Evolutionary conservation across 2,797 vertebrate species (phyloP).

Genomic region (Periophthalmus magnuspinnatus): DNA sequence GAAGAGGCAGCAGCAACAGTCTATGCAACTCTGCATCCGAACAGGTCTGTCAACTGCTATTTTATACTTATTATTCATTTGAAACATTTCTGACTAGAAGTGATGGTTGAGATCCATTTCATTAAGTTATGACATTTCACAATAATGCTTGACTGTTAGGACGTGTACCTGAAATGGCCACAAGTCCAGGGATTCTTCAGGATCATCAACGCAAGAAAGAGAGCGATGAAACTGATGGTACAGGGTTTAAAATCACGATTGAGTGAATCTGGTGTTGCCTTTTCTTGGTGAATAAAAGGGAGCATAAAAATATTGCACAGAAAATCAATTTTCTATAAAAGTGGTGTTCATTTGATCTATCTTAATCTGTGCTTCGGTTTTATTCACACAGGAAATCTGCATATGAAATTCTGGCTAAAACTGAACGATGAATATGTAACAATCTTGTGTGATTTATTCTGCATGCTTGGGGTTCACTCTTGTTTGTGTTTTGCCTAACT

Average conservation of each 20-base stretch:
- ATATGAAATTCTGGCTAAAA: neutral
- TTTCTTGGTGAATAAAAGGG: slow-evolving; percentile 7
- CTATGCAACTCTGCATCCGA: slow-evolving; percentile 89
- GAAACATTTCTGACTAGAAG: neutral
- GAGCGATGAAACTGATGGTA: slow-evolving; percentile 64
- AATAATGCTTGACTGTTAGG: slow-evolving; percentile 62
- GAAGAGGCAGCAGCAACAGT: slow-evolving; percentile 93
- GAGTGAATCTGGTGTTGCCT: slow-evolving; percentile 9
- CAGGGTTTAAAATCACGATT: slow-evolving; percentile 4
- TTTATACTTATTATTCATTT: neutral
- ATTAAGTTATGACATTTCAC: slow-evolving; percentile 20
- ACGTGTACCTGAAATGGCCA: slow-evolving; percentile 80
- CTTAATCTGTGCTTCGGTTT: neutral
- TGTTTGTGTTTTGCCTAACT: slow-evolving; percentile 12
- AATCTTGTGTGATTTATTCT: slow-evolving; percentile 4
- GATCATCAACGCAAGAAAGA: slow-evolving; percentile 69
- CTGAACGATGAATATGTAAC: neutral
- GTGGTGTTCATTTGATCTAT: neutral
- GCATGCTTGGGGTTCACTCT: neutral
- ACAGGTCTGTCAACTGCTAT: slow-evolving; percentile 78
- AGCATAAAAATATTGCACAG: neutral
- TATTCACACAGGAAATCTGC: slow-evolving; percentile 5
- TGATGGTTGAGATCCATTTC: neutral
- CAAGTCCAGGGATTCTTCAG: slow-evolving; percentile 76
- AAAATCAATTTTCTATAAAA: no score